phyloP scores from a whole-genome alignment of 2,113 vertebrate species.

The Tenebrosternarchus preto region DNA sequence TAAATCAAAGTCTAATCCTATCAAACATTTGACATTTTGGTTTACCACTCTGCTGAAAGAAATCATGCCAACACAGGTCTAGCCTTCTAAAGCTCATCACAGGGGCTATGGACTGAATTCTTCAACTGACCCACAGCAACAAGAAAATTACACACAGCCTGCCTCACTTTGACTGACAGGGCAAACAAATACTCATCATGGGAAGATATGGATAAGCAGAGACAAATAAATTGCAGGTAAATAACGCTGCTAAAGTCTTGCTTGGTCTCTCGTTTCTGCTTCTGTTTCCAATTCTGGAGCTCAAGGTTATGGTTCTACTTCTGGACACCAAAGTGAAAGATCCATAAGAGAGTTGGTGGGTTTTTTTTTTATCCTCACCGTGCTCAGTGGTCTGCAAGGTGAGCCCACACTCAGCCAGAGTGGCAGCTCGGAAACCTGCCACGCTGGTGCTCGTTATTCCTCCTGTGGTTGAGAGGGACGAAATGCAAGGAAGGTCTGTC shows the following conservation, averaged over 20 bases:
- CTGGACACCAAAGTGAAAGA: not conserved
- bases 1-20: conserved; percentile 21
- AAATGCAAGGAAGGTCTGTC: not conserved
- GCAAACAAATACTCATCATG: not conserved
- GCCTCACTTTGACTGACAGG: conserved; percentile 28
- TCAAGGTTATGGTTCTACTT: not conserved
- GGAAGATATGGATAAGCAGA: not conserved
- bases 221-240: not conserved
- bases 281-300: too few species aligned
- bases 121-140: conserved; percentile 3
- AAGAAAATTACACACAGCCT: conserved; percentile 17
- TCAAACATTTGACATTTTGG: not conserved
- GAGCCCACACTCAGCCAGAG: not conserved
- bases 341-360: too few species aligned
- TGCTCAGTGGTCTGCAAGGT: not conserved
- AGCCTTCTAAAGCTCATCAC: conserved; percentile 18
- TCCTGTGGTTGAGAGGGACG: not conserved
- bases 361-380: not conserved
- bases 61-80: not conserved
- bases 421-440: conserved; percentile 34
- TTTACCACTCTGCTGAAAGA: conserved; percentile 1
- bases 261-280: too few species aligned
- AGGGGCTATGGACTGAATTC: conserved; percentile 19
- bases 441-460: conserved; percentile 64
- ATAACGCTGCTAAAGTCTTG: not conserved